Evolutionary conservation across 2,888 invertebrate genomes (phyloP), one percentile per base, ranked within the genome.

Genomic region (Exephanes ischioxanthus): DNA sequence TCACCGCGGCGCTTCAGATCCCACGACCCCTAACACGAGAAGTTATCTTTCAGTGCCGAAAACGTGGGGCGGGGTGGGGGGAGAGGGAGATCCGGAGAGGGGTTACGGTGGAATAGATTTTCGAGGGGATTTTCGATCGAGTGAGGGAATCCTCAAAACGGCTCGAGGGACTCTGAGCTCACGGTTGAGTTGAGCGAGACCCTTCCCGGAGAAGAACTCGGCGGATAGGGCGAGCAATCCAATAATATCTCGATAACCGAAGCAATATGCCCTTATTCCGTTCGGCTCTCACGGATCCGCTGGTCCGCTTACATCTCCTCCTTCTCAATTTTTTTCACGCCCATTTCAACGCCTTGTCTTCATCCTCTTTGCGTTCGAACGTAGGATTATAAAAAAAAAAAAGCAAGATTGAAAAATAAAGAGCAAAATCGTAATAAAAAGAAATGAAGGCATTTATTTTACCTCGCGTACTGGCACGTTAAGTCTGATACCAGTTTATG

Each of bases 241-340:
- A 87, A 90, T 88, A 88, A 87, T 75, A 86, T 85, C 85, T 80
- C 88, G 89, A 89, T 90, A 90, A 90, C 89, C 83, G 84, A 33
- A 82, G 83, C 85, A 82, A 86, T 88, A 87, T 88, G 87, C 88
- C 82, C 71, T 70, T 66, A 53, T 61, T 67, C 76, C 53, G 22
- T 41, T 66, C 61, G 37, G 33, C 37, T 45, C 33, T 45, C 26
- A 7, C 7, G 63, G 41, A 41, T 70, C 48, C 63, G 61, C 67
- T 53, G 30, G 53, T 22, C 45, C 45, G 41, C 48, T 58, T 53
- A 33, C 58, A 72, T 78, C 73, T 67, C 84, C 71, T 76, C 66
- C 84, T 58, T 68, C 82, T 84, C 45, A 84, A 72, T 71, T 41
- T 63, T 63, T 16, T 30, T 30, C 33, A 63, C 19, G 14, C 41